These are phyloP conservation scores for Phalacrocorax pelagicus DNA, from an alignment of 2,113 vertebrate genomes.

Conservation along the genomic window DNA sequence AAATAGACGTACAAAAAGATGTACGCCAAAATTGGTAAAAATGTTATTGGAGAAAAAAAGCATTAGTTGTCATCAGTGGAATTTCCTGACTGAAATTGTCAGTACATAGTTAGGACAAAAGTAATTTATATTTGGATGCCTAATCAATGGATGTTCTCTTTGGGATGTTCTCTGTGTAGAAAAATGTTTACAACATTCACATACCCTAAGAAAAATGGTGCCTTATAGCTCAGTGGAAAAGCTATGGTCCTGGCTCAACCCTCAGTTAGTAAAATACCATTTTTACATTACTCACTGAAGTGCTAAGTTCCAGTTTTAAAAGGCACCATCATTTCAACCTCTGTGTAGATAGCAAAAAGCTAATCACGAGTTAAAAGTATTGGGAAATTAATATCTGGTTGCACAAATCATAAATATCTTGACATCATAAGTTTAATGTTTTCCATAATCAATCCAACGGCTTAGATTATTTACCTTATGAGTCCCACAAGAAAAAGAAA, in stretches of 20 bases:
- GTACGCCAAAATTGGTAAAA: neutral
- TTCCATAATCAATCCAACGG: constrained; percentile 70
- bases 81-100: constrained; percentile 29
- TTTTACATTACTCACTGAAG: constrained; percentile 4
- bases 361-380: constrained; percentile 60
- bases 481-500: constrained; percentile 63
- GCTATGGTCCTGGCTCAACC: neutral
- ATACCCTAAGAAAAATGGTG: neutral
- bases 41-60: neutral
- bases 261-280: neutral
- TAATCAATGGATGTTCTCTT: neutral
- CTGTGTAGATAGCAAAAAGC: constrained; percentile 43
- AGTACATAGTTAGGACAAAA: neutral
- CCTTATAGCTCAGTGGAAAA: neutral
- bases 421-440: constrained; percentile 64
- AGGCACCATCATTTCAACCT: constrained; percentile 34
- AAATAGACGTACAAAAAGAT: neutral
- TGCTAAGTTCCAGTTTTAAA: constrained; percentile 23
- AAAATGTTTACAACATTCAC: constrained; percentile 9
- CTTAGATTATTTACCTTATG: constrained; percentile 64
- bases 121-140: neutral
- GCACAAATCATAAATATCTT: constrained; percentile 59
- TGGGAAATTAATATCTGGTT: constrained; percentile 62
- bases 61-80: neutral
- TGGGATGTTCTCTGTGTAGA: neutral